These are phyloP conservation scores for Alitta virens DNA, from an alignment of 2,888 invertebrate genomes.

Conservation along the genomic window DNA sequence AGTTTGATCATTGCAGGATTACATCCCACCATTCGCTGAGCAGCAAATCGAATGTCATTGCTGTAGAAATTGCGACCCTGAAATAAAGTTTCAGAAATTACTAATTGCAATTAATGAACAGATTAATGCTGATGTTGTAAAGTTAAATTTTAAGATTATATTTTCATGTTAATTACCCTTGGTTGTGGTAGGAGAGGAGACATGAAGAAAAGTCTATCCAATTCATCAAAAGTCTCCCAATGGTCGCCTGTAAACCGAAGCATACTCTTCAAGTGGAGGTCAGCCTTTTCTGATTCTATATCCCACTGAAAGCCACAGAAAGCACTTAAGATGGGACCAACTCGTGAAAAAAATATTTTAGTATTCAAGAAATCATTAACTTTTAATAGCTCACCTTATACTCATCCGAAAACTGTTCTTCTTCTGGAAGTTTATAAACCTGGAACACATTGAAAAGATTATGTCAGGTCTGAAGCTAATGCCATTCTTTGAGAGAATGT, in stretches of 20 bases:
- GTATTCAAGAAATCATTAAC: background rate
- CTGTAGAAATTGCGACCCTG: slow-evolving; percentile 32
- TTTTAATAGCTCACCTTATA: slow-evolving; percentile 26
- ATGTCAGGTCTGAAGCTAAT: too few relatives aligned
- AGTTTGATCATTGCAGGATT: slow-evolving; percentile 57
- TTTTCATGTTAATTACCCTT: slow-evolving; percentile 25
- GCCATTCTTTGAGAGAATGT: too few relatives aligned
- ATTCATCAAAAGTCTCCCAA: slow-evolving; percentile 29
- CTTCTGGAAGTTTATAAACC: slow-evolving; percentile 28
- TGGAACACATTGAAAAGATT: slow-evolving; percentile 10
- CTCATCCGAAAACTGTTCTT: slow-evolving; percentile 34
- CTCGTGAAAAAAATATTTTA: background rate
- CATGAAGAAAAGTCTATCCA: slow-evolving; percentile 23
- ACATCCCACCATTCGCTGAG: slow-evolving; percentile 58
- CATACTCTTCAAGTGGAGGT: slow-evolving; percentile 43
- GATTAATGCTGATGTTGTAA: too few relatives aligned
- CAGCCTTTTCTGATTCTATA: slow-evolving; percentile 46
- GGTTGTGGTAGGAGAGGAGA: slow-evolving; percentile 25
- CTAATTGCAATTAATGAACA: too few relatives aligned
- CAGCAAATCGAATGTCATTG: slow-evolving; percentile 51
- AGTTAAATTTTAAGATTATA: background rate
- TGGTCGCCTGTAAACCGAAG: slow-evolving; percentile 15
- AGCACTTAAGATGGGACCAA: background rate
- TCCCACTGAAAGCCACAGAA: slow-evolving; percentile 46
- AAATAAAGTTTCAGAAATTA: too few relatives aligned